Evolutionary conservation across 1,140 invertebrate species (phyloP).

Genomic region (Calephelis virginiensis): DNA sequence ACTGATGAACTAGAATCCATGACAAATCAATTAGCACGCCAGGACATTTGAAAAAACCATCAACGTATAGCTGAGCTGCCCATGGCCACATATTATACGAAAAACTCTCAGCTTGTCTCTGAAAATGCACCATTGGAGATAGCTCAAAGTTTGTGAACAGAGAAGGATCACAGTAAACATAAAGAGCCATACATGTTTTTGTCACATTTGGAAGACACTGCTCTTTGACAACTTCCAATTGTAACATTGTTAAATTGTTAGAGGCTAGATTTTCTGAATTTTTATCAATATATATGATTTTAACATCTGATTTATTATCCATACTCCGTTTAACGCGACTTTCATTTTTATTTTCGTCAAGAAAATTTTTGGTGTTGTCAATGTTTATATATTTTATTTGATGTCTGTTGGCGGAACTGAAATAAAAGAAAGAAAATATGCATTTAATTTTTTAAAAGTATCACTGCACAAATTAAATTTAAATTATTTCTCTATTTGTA

Average conservation of each 20-base stretch:
- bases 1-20: constrained; percentile 82
- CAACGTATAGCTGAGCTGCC: constrained; percentile 83
- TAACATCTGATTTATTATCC: constrained; percentile 35
- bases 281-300: constrained; percentile 47
- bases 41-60: constrained; percentile 83
- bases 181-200: constrained; percentile 65
- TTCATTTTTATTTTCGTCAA: constrained; percentile 33
- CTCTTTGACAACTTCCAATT: constrained; percentile 58
- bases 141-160: constrained; percentile 49
- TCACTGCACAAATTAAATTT: too few relatives aligned
- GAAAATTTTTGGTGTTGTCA: constrained; percentile 40
- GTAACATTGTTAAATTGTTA: constrained; percentile 44
- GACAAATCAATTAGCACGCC: constrained; percentile 81
- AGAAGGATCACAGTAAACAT: constrained; percentile 56
- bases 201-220: constrained; percentile 65
- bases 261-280: constrained; percentile 31
- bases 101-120: constrained; percentile 25
- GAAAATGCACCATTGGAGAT: constrained; percentile 31
- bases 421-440: constrained; percentile 18
- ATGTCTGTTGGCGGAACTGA: constrained; percentile 60
- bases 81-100: constrained; percentile 79
- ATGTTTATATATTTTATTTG: constrained; percentile 62
- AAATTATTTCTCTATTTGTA: too few relatives aligned
- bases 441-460: background rate
- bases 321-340: constrained; percentile 47